phyloP scores from a whole-genome alignment of 2,797 vertebrate species.

The Orestias chungarensis region DNA sequence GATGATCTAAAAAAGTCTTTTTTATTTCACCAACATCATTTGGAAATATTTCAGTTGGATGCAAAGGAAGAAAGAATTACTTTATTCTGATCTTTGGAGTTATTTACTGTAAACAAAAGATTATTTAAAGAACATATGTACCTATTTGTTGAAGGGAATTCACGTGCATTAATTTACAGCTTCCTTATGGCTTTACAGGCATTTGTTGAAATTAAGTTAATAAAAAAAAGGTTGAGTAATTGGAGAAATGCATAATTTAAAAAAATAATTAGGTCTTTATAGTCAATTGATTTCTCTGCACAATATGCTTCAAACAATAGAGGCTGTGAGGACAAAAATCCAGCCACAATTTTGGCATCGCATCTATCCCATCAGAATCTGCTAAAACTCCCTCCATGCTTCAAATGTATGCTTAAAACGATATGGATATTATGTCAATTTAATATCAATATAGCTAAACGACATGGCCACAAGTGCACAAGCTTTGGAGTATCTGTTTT shows the following conservation, averaged over 20 bases:
- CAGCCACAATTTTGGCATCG: neutral
- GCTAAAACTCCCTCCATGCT: neutral
- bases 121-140: neutral
- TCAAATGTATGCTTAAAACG: no score
- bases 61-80: neutral
- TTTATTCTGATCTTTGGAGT: neutral
- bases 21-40: neutral
- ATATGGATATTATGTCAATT: no score
- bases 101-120: neutral
- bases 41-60: neutral
- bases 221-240: neutral
- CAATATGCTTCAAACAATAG: neutral
- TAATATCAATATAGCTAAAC: no score
- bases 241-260: neutral
- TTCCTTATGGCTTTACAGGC: neutral
- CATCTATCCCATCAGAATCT: neutral
- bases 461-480: neutral
- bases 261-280: neutral
- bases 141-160: neutral
- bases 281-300: neutral
- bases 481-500: neutral
- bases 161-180: neutral
- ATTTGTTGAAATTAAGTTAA: neutral
- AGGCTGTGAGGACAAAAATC: neutral
- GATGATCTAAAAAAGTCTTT: neutral